Evolutionary conservation across 2,888 invertebrate genomes (phyloP).

Genomic region (Bombylius major): DNA sequence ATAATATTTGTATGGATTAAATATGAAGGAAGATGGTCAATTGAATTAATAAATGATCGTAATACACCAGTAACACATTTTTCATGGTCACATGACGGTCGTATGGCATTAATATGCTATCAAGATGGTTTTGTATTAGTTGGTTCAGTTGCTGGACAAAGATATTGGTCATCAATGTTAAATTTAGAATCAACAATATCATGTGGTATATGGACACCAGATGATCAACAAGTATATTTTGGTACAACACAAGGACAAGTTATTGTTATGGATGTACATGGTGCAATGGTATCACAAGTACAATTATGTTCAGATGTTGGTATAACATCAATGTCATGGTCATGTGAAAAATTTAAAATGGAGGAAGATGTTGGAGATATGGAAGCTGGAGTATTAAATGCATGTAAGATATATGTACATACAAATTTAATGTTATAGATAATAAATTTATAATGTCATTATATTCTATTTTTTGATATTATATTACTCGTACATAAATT

Average conservation of each 20-base stretch:
- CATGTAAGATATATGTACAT: constrained; percentile 25
- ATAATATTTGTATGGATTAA: constrained; percentile 99
- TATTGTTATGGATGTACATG: constrained; percentile 94
- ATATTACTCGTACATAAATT: too few relatives aligned
- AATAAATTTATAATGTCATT: background rate
- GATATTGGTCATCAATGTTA: constrained; percentile 97
- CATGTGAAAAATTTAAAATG: constrained; percentile 96
- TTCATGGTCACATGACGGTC: constrained; percentile 96
- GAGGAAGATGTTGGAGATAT: constrained; percentile 84
- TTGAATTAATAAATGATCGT: constrained; percentile 96
- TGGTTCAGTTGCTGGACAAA: constrained; percentile 91
- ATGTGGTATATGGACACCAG: constrained; percentile 96
- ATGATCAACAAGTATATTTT: constrained; percentile 93
- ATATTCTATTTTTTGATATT: background rate
- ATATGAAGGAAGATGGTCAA: constrained; percentile 97
- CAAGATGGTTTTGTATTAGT: constrained; percentile 98
- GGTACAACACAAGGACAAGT: constrained; percentile 91
- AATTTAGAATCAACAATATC: constrained; percentile 88
- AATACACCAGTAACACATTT: constrained; percentile 96
- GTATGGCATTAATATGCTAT: constrained; percentile 97
- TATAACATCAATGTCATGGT: constrained; percentile 90
- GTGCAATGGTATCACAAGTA: constrained; percentile 89
- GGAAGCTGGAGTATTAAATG: constrained; percentile 44
- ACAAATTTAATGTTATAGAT: background rate
- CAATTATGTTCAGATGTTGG: constrained; percentile 74